These are phyloP conservation scores for Platorchestia sp. DNA, from an alignment of 1,140 invertebrate species.

Conservation along the genomic window DNA sequence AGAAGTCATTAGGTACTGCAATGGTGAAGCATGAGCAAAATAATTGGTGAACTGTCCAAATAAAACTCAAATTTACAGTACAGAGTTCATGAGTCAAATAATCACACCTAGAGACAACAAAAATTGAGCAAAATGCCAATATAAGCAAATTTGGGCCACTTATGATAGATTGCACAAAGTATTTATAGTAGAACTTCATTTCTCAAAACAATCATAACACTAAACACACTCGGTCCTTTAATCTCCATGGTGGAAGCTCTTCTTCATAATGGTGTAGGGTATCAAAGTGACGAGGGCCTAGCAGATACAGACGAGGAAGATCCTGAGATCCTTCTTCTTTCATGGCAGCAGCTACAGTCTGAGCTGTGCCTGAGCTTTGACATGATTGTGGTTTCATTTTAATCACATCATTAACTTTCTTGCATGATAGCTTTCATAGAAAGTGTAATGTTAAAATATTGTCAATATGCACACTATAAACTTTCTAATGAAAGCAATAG, in stretches of 20 bases:
- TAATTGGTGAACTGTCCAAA: too few species aligned
- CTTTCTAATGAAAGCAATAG: not conserved
- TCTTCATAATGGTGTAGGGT: not conserved
- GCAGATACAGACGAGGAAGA: not conserved
- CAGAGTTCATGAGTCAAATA: too few species aligned
- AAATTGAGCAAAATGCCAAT: not conserved
- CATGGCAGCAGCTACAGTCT: not conserved
- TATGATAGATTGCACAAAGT: not conserved
- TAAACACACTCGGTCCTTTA: not conserved
- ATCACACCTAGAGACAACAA: too few species aligned
- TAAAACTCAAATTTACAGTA: too few species aligned
- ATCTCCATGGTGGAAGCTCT: slow-evolving; percentile 32
- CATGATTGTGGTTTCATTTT: slow-evolving; percentile 5
- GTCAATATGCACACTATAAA: not conserved
- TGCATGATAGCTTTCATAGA: not conserved
- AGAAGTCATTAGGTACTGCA: not conserved
- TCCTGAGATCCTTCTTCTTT: not conserved
- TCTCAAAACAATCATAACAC: not conserved
- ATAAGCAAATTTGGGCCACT: not conserved
- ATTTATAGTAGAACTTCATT: not conserved
- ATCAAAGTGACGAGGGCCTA: not conserved
- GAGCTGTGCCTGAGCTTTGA: not conserved
- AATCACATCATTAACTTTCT: not conserved
- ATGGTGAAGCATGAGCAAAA: too few species aligned
- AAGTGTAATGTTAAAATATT: not conserved